Percentiles rank a stretch among this genome's conserved stretches.
Evolutionary conservation across 2,888 invertebrate genomes (phyloP).

Genomic region (Myopa tessellatipennis): DNA sequence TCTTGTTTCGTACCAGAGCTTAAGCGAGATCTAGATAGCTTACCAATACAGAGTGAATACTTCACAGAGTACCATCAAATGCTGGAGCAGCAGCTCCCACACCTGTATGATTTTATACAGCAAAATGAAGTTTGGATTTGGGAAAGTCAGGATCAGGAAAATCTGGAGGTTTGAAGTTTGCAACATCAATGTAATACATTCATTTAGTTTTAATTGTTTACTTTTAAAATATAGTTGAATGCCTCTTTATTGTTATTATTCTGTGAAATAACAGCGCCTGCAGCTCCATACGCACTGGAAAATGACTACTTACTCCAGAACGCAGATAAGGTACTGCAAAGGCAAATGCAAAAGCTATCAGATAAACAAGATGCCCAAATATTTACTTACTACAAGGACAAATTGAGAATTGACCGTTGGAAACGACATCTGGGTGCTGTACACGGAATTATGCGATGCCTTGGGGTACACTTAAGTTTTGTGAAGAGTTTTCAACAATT

Average conservation of each 20-base stretch:
- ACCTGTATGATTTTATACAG: slow-evolving; percentile 59
- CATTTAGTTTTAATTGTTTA: background rate
- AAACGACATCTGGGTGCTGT: slow-evolving; percentile 60
- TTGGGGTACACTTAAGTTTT: slow-evolving; percentile 52
- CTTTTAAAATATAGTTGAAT: slow-evolving; percentile 50
- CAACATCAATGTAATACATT: background rate
- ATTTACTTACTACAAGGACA: slow-evolving; percentile 57
- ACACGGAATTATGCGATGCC: slow-evolving; percentile 58
- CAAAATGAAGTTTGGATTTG: slow-evolving; percentile 42
- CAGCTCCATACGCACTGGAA: slow-evolving; percentile 53
- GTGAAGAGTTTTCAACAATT: background rate
- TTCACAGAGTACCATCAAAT: slow-evolving; percentile 55
- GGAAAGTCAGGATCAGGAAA: slow-evolving; percentile 38
- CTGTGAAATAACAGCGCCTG: slow-evolving; percentile 58
- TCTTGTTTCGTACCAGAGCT: slow-evolving; percentile 58
- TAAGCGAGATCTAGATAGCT: slow-evolving; percentile 56
- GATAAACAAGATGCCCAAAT: slow-evolving; percentile 46
- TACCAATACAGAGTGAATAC: slow-evolving; percentile 52
- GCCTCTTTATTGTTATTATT: slow-evolving; percentile 54
- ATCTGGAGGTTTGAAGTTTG: slow-evolving; percentile 34
- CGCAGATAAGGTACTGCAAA: slow-evolving; percentile 51
- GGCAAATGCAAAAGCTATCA: background rate
- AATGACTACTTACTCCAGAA: slow-evolving; percentile 50
- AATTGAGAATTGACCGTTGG: slow-evolving; percentile 58
- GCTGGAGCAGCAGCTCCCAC: slow-evolving; percentile 56